A percentile compares a stretch with the other conserved stretches of the same genome.
Evolutionary conservation across 2,797 vertebrate genomes (phyloP).

Genomic region (Nannoperca obscura): DNA sequence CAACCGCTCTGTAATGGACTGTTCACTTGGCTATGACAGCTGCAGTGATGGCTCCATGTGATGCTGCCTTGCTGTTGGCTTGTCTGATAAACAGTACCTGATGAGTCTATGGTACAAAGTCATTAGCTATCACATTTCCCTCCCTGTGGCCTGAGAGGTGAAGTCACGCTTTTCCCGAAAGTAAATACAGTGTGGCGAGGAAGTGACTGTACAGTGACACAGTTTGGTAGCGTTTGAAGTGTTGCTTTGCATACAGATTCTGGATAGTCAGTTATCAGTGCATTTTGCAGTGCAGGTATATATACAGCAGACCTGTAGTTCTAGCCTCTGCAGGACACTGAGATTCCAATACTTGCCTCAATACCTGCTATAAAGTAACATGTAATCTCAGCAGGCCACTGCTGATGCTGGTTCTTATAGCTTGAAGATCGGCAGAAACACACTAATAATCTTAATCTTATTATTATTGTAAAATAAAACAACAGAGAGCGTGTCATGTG

Average conservation of each 20-base stretch:
- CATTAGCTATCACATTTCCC: slow-evolving; percentile 15
- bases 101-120: slow-evolving; percentile 29
- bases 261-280: not conserved
- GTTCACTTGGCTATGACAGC: slow-evolving; percentile 10
- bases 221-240: not conserved
- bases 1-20: not conserved
- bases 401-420: slow-evolving; percentile 4
- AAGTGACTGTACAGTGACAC: not conserved
- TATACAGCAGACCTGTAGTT: not conserved
- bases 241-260: not conserved
- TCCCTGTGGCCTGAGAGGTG: slow-evolving; percentile 8
- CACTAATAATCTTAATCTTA: not conserved
- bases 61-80: slow-evolving; percentile 6
- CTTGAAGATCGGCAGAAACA: slow-evolving; percentile 2
- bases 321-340: slow-evolving; percentile 14
- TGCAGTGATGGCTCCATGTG: slow-evolving; percentile 13
- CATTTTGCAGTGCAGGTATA: not conserved
- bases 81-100: slow-evolving; percentile 7
- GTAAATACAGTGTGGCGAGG: not conserved
- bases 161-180: slow-evolving; percentile 43
- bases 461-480: too few species aligned
- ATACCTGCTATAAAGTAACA: not conserved
- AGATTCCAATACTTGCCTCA: slow-evolving; percentile 14
- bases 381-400: slow-evolving; percentile 6
- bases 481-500: too few species aligned